Conservation (phyloP, 2,797 vertebrate species). For the Lemur catta region DNA sequence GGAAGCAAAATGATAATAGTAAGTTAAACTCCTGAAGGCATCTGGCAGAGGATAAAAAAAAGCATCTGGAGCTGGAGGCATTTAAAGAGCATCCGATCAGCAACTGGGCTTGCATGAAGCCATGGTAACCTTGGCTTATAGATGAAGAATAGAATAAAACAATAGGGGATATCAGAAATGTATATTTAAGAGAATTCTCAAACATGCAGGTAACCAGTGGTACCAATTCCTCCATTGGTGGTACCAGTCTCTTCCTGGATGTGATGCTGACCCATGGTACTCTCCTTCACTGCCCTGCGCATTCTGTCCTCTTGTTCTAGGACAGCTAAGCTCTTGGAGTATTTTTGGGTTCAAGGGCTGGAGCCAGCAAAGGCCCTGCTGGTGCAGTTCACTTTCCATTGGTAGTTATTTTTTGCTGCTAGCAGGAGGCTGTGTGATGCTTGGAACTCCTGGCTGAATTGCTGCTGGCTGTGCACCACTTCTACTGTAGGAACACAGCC, state of each 20-base stretch:
- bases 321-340: background rate
- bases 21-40: background rate
- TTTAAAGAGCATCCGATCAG: background rate
- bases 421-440: background rate
- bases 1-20: background rate
- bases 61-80: background rate
- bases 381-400: background rate
- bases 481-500: background rate
- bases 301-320: background rate
- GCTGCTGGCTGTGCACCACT: background rate
- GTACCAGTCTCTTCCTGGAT: background rate
- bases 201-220: background rate
- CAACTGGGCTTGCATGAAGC: background rate
- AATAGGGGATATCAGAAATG: background rate
- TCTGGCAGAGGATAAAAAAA: background rate
- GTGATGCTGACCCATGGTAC: background rate
- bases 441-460: background rate
- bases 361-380: background rate
- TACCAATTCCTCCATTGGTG: background rate
- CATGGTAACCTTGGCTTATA: background rate
- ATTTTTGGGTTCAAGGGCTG: background rate
- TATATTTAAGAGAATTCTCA: background rate
- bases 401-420: background rate
- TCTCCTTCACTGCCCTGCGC: background rate
- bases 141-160: background rate